phyloP scores from a whole-genome alignment of 2,113 vertebrate genomes.

The Recurvirostra avosetta region DNA sequence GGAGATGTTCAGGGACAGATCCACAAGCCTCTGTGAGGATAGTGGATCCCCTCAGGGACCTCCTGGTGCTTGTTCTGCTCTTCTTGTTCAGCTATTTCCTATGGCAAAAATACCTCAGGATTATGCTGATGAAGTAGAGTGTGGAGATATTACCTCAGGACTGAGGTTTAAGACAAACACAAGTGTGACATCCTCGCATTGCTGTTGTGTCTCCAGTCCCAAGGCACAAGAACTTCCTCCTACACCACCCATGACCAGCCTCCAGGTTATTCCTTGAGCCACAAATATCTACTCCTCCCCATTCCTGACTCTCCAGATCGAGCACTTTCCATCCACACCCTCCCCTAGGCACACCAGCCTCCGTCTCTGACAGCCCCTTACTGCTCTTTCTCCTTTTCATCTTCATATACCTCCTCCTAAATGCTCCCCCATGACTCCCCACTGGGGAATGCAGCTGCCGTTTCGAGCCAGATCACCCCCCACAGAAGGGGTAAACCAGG shows the following conservation, averaged over 20 bases:
- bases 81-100: background rate
- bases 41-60: background rate
- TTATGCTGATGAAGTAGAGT: background rate
- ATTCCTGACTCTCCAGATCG: background rate
- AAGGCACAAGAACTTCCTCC: background rate
- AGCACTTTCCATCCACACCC: background rate
- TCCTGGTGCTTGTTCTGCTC: background rate
- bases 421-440: background rate
- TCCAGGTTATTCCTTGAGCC: background rate
- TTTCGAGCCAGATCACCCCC: background rate
- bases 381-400: background rate
- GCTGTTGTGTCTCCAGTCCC: background rate
- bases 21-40: background rate
- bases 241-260: background rate
- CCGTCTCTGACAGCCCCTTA: background rate
- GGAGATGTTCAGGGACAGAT: background rate
- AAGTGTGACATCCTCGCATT: background rate
- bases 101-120: background rate
- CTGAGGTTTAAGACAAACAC: background rate
- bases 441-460: accelerated
- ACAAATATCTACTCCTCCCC: background rate
- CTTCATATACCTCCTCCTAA: background rate
- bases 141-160: no score
- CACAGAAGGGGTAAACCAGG: background rate
- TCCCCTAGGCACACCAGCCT: background rate